Base-by-base conservation (phyloP, 2,113 vertebrate genomes). In the Synodontis membranacea region DNA sequence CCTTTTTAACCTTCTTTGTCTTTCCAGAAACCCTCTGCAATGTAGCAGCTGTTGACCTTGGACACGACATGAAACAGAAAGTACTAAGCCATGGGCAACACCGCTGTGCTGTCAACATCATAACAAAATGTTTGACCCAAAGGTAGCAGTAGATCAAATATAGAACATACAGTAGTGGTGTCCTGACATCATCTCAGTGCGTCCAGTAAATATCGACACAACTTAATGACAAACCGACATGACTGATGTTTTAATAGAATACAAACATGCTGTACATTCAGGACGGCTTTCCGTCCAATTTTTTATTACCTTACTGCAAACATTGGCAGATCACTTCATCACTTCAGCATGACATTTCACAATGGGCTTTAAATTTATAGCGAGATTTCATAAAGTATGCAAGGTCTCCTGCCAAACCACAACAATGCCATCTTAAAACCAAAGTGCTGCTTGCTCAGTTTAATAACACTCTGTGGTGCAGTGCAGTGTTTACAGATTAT, bases 21-120 rank as follows among this genome's bases (percentile, higher is more conserved):
- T 50, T 85, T 28, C 46, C 56, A 50, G 31, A 58, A 64, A 37
- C 28, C 9, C 39, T 28, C 25, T 52, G 37, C 50, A 50, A 50
- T 34, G 21, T 50, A 85, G 75, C 84, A 85, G 84, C 64, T 85
- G 84, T 28, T 28, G 72, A 64, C 46, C 56, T 85, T 37, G 58
- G 60, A 66, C 75, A 54, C 5, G 58, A 62, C 84, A 52, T 28
- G 23, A 80, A 34, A 68, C 68, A 21, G 34, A 68, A 66, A 80
- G 9, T 6, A 37, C 25, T 79, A 50, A 76, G 34, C 72, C 23
- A 3, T 21, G n/a, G 58, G 84, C 10, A 64, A 25, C 31, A 37
- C 21, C 6, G 11, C 44, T 23, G 28, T 60, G 70, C 68, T 60
- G 50, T 64, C 19, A 46, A 34, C 17, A 14, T 56, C 6, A 2